Percentiles rank a stretch among this genome's conserved stretches.
Evolutionary conservation across 2,888 invertebrate genomes (phyloP).

Genomic region (Heteromurus nitidus): DNA sequence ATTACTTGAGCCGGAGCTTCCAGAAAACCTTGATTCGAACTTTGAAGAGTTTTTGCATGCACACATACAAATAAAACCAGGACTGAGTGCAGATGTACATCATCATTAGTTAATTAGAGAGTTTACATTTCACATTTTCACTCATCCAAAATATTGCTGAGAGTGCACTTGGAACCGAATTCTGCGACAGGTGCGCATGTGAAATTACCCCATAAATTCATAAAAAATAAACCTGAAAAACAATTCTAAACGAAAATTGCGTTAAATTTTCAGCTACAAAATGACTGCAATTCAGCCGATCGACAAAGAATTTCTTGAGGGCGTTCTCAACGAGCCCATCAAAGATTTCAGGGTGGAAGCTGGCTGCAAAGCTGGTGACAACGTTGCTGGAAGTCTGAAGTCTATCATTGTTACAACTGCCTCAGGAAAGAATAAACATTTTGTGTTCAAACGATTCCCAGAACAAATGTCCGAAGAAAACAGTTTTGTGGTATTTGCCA

Average conservation of each 20-base stretch:
- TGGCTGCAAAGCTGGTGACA: slow-evolving; percentile 66
- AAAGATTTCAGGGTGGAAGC: slow-evolving; percentile 14
- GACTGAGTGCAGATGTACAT: neutral
- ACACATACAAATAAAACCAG: too few species aligned
- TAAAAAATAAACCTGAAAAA: neutral
- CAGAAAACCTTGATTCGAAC: too few species aligned
- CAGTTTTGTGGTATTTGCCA: slow-evolving; percentile 51
- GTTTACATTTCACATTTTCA: neutral
- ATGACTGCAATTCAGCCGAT: slow-evolving; percentile 78
- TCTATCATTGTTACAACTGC: slow-evolving; percentile 23
- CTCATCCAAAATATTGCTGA: too few species aligned
- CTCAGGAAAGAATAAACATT: slow-evolving; percentile 30
- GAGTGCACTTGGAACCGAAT: too few species aligned
- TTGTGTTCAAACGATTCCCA: slow-evolving; percentile 60
- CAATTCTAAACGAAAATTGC: too few species aligned
- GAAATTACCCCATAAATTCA: too few species aligned
- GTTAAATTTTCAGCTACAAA: slow-evolving; percentile 76
- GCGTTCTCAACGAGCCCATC: slow-evolving; percentile 80
- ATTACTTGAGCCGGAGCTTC: too few species aligned
- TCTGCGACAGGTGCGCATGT: too few species aligned
- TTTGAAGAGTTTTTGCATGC: too few species aligned
- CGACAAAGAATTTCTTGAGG: slow-evolving; percentile 85
- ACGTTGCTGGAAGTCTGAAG: slow-evolving; percentile 65
- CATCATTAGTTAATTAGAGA: neutral
- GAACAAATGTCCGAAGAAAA: slow-evolving; percentile 49